Evolutionary conservation across 2,888 invertebrate genomes (phyloP).

Genomic region (Lagria hirta): DNA sequence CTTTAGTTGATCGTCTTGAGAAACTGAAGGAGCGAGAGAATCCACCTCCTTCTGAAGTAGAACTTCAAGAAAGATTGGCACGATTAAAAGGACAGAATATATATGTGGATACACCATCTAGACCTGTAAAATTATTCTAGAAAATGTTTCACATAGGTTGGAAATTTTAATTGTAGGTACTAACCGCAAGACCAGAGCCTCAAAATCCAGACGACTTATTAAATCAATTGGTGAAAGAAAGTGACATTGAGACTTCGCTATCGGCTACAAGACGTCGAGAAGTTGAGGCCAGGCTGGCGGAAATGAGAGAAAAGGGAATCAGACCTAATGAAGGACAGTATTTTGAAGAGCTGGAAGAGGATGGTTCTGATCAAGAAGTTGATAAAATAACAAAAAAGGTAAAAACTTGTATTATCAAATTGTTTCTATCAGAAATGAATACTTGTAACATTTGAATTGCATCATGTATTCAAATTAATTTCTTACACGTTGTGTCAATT

Average conservation of each 20-base stretch:
- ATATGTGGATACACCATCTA: conserved; percentile 48
- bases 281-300: conserved; percentile 59
- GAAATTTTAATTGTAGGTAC: conserved; percentile 52
- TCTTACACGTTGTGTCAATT: neutral
- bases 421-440: neutral
- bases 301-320: conserved; percentile 56
- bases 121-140: conserved; percentile 39
- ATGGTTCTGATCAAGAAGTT: conserved; percentile 49
- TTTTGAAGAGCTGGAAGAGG: conserved; percentile 47
- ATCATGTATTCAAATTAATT: neutral
- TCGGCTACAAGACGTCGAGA: conserved; percentile 56
- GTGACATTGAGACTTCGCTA: conserved; percentile 55
- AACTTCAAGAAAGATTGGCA: conserved; percentile 66
- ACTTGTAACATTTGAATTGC: conserved; percentile 2
- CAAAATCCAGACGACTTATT: conserved; percentile 73
- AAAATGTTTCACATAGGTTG: conserved; percentile 1
- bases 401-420: conserved; percentile 9
- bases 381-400: conserved; percentile 52
- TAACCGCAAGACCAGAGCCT: conserved; percentile 66
- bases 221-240: conserved; percentile 54
- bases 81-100: conserved; percentile 64
- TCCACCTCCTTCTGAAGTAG: conserved; percentile 61
- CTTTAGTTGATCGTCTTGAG: conserved; percentile 67
- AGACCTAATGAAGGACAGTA: conserved; percentile 49
- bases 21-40: conserved; percentile 65